Conservation (phyloP, 1,140 invertebrate species). For the Zaprionus camerounensis region DNA sequence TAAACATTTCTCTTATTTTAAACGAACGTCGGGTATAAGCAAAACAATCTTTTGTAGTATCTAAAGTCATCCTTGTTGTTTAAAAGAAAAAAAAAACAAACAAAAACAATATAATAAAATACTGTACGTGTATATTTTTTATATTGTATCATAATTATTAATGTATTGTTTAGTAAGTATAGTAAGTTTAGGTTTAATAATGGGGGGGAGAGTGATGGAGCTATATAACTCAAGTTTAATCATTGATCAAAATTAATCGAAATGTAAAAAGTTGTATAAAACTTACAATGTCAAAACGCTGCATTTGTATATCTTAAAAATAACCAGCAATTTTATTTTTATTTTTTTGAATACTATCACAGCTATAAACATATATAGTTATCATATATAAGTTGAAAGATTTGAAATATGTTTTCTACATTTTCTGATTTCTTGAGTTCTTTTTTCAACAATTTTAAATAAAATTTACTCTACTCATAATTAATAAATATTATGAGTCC, state of each 20-base stretch:
- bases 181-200: slow-evolving; percentile 13
- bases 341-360: slow-evolving; percentile 1
- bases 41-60: slow-evolving; percentile 39
- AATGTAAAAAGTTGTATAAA: slow-evolving; percentile 34
- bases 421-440: not conserved
- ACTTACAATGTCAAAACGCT: slow-evolving; percentile 6
- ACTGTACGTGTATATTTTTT: slow-evolving; percentile 47
- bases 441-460: not conserved
- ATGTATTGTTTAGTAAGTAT: slow-evolving; percentile 34
- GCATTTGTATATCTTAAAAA: slow-evolving; percentile 17
- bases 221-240: not conserved
- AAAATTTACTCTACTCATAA: slow-evolving; percentile 18
- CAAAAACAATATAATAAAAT: slow-evolving; percentile 39
- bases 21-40: slow-evolving; percentile 21
- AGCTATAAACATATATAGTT: slow-evolving; percentile 10
- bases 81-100: slow-evolving; percentile 1
- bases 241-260: slow-evolving; percentile 12
- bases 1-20: slow-evolving; percentile 30
- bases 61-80: slow-evolving; percentile 38
- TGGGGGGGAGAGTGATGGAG: not conserved
- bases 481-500: not conserved
- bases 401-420: not conserved
- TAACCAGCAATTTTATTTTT: not conserved
- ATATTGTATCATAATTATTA: slow-evolving; percentile 34
- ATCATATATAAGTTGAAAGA: not conserved